These are phyloP conservation scores for Australoheros scitulus DNA, from an alignment of 2,113 vertebrate species.

Conservation along the genomic window DNA sequence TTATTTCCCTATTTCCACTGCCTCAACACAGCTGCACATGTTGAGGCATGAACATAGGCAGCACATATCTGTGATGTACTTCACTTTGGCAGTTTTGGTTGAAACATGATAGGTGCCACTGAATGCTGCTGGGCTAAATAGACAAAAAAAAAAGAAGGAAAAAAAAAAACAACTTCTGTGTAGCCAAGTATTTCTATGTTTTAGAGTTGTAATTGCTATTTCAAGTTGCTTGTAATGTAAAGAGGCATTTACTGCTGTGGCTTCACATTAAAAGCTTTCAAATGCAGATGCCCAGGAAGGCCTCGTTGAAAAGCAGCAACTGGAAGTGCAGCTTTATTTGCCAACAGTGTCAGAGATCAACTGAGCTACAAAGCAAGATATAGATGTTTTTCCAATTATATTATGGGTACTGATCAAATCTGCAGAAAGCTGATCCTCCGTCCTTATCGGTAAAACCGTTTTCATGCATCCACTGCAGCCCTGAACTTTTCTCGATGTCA, in stretches of 20 bases:
- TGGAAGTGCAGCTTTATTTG: background rate
- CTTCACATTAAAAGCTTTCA: conserved; percentile 9
- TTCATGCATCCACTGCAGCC: background rate
- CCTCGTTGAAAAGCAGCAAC: background rate
- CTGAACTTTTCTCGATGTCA: background rate
- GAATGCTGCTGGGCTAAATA: background rate
- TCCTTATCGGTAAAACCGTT: background rate
- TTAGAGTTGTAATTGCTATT: background rate
- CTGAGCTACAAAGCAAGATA: background rate
- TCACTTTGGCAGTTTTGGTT: background rate
- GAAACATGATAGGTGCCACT: background rate
- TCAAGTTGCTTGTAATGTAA: background rate
- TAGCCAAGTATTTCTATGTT: background rate
- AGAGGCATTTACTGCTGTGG: conserved; percentile 3
- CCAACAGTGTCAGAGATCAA: background rate
- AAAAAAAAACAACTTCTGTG: background rate
- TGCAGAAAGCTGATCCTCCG: background rate
- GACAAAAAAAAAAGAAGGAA: background rate
- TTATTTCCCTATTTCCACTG: background rate
- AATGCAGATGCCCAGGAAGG: background rate
- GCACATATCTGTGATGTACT: background rate
- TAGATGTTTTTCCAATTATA: background rate
- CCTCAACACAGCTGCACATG: background rate
- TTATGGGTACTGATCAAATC: background rate
- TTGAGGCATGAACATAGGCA: conserved; percentile 12